Evolutionary conservation across 2,113 vertebrate genomes (phyloP).

Genomic region (Trichomycterus rosablanca): DNA sequence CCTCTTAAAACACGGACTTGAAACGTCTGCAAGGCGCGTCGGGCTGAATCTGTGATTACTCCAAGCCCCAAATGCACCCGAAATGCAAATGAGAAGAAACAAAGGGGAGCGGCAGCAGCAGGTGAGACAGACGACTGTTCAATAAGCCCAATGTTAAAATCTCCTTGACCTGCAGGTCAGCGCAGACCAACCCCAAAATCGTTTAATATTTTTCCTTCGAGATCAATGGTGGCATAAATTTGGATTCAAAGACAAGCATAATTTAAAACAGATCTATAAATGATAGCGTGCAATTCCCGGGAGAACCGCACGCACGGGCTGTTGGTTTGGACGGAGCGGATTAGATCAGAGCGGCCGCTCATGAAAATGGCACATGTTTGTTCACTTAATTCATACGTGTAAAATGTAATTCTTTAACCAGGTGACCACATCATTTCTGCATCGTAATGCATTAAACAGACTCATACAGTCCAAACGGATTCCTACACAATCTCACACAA

Average conservation of each 20-base stretch:
- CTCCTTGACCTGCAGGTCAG: constrained; percentile 96
- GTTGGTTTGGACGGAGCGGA: constrained; percentile 53
- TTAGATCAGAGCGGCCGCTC: constrained; percentile 45
- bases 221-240: constrained; percentile 99
- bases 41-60: constrained; percentile 25
- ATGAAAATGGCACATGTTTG: constrained; percentile 16
- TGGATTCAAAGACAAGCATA: constrained; percentile 97
- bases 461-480: not conserved
- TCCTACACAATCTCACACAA: not conserved
- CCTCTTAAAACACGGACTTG: constrained; percentile 18
- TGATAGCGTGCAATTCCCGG: constrained; percentile 65
- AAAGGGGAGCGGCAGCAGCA: constrained; percentile 48
- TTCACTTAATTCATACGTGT: constrained; percentile 27
- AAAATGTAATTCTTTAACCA: not conserved
- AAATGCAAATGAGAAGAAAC: constrained; percentile 49
- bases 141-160: constrained; percentile 90
- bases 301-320: constrained; percentile 57
- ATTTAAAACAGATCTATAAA: constrained; percentile 98
- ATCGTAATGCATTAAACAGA: not conserved
- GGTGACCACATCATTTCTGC: not conserved
- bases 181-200: constrained; percentile 90
- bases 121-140: constrained; percentile 66
- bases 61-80: constrained; percentile 25
- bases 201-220: constrained; percentile 97
- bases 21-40: constrained; percentile 11